Evolutionary conservation across 2,113 vertebrate genomes (phyloP).

Genomic region (Platanista minor): DNA sequence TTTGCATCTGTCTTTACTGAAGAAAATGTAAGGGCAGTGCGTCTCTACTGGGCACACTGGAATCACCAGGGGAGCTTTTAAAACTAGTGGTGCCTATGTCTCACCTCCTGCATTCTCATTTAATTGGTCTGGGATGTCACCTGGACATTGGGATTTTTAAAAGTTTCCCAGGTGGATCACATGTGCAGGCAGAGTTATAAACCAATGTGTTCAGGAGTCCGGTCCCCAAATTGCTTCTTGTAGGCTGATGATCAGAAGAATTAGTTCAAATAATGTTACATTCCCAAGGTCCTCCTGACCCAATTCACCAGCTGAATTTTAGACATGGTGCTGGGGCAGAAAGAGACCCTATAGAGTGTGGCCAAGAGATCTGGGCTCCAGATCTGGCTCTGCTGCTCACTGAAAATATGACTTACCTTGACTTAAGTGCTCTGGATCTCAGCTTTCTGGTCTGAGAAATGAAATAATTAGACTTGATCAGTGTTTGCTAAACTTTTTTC

Average conservation of each 20-base stretch:
- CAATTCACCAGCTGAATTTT: background rate
- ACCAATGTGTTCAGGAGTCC: background rate
- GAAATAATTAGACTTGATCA: background rate
- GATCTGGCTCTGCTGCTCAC: background rate
- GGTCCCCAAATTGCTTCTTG: background rate
- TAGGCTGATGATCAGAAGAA: slow-evolving; percentile 1
- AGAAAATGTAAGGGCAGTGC: slow-evolving; percentile 49
- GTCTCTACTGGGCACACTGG: slow-evolving; percentile 26
- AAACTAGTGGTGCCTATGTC: slow-evolving; percentile 49
- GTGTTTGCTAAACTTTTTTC: background rate
- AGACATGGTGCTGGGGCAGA: background rate
- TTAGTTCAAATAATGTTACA: background rate
- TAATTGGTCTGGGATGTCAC: slow-evolving; percentile 62
- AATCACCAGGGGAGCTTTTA: slow-evolving; percentile 64
- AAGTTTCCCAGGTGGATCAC: slow-evolving; percentile 29
- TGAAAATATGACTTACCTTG: background rate
- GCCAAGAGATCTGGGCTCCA: background rate
- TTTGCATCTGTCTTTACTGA: slow-evolving; percentile 49
- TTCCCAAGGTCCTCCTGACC: background rate
- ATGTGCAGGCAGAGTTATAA: background rate
- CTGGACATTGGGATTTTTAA: slow-evolving; percentile 40
- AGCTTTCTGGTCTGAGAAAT: background rate
- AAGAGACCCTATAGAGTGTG: background rate
- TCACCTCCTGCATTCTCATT: slow-evolving; percentile 40
- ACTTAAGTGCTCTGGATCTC: background rate